phyloP scores from a whole-genome alignment of 1,140 invertebrate species.

The Zaprionus davidi region DNA sequence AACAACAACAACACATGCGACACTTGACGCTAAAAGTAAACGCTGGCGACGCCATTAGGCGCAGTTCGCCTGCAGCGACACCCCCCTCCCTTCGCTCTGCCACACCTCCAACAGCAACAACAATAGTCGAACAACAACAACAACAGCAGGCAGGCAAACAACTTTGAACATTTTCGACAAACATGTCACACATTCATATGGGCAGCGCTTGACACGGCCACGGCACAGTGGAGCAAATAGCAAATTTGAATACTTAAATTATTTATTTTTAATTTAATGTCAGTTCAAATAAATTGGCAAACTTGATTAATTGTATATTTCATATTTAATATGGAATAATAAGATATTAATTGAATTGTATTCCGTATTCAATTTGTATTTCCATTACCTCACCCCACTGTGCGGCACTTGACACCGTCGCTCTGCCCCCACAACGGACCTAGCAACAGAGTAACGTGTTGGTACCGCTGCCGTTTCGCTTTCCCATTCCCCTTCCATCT shows the following conservation, averaged over 20 bases:
- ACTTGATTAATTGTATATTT: no score
- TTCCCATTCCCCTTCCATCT: background rate
- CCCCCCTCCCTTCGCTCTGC: conserved; percentile 16
- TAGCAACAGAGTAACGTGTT: conserved; percentile 62
- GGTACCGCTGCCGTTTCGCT: conserved; percentile 43
- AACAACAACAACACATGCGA: conserved; percentile 36
- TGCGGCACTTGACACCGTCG: conserved; percentile 67
- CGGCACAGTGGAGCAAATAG: no score
- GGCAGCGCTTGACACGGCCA: conserved; percentile 47
- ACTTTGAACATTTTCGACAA: conserved; percentile 80
- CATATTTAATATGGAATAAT: no score
- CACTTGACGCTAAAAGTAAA: conserved; percentile 79
- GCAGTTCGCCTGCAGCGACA: conserved; percentile 64
- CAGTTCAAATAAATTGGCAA: no score
- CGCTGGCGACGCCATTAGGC: conserved; percentile 74
- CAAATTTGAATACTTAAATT: no score
- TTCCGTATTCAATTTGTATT: no score
- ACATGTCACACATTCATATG: conserved; percentile 79
- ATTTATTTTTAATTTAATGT: no score
- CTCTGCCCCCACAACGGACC: conserved; percentile 36
- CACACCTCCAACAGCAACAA: conserved; percentile 10
- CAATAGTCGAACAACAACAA: conserved; percentile 11
- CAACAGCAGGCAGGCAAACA: conserved; percentile 55
- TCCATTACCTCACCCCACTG: conserved; percentile 7
- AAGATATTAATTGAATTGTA: no score